Evolutionary conservation across 2,797 vertebrate genomes (phyloP).

Genomic region (Luscinia luscinia): DNA sequence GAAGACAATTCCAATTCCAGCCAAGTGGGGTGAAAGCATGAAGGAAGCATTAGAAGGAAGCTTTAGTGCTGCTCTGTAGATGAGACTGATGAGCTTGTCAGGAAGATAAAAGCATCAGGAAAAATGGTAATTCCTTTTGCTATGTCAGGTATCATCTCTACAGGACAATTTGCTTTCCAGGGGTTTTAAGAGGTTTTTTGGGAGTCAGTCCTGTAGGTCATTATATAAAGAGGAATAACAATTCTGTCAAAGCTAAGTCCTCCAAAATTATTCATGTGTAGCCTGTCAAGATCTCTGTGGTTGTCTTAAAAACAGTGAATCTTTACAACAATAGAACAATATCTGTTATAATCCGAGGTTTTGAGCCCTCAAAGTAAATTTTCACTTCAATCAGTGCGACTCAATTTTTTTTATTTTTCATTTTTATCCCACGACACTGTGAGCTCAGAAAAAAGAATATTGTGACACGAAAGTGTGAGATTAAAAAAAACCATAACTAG

Average conservation of each 20-base stretch:
- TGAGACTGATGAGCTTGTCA: neutral
- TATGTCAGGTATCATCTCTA: neutral
- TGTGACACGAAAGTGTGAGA: accelerated
- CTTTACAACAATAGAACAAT: neutral
- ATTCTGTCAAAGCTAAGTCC: neutral
- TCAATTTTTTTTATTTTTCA: neutral
- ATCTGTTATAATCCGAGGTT: neutral
- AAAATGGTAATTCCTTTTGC: neutral
- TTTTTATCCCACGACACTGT: neutral
- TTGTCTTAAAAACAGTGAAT: neutral
- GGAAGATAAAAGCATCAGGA: neutral
- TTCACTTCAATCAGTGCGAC: neutral
- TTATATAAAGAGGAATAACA: neutral
- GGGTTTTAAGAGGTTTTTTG: neutral
- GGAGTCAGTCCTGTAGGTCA: neutral
- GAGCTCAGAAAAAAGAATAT: neutral
- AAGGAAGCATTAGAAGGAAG: neutral
- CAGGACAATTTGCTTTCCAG: accelerated
- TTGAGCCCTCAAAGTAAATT: neutral
- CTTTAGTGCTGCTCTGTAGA: neutral
- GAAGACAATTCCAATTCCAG: neutral
- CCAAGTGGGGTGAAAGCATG: neutral
- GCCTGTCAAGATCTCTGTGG: neutral
- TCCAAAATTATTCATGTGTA: neutral
- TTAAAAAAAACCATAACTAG: neutral